Evolutionary conservation across 2,888 invertebrate species (phyloP), one percentile per base, ranked within the genome.

Genomic region (Stenurella melanura): DNA sequence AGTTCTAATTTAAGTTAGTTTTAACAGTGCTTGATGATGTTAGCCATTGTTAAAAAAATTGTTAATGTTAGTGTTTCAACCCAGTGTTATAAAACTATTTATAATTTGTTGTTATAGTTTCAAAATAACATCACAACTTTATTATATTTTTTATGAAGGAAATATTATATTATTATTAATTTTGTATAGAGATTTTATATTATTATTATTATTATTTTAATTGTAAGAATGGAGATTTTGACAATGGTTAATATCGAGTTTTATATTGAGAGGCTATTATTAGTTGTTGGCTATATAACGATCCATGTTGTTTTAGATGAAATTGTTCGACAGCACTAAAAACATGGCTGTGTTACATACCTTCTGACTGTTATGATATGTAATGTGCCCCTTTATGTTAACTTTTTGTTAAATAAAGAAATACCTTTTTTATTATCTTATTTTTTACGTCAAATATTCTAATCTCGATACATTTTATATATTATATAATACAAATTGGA

Each of bases 1-100:
- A 86, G 84, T 84, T 85, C 82, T 84, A 86, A 85, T 86, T 82
- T 87, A 88, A 88, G 87, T 86, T 89, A 88, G 86, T 84, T 87
- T 86, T 86, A 84, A 83, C 77, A 82, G 78, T 83, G 83, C 83
- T 84, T 85, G 81, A 82, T 78, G 80, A 84, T 86, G 85, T 86
- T 87, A 86, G 85, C 87, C 86, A 86, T 85, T 87, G 88, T 87
- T 86, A 86, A 85, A 85, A 80, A 58, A 66, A 69, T 67, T 84
- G 83, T 84, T 85, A 82, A 81, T 80, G 71, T 81, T 85, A 83
- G 82, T 81, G 76, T 83, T 79, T 77, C 81, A 85, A 84, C 85
- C 86, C 86, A 85, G 87, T 87, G 87, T 87, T 87, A 82, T 85
- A 86, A 86, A 85, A 86, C 83, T 84, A 83, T 85, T 86, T 85